These are phyloP conservation scores for Isaurus tuberculatus DNA, from an alignment of 92 coral and sea anemone species.

Conservation along the genomic window DNA sequence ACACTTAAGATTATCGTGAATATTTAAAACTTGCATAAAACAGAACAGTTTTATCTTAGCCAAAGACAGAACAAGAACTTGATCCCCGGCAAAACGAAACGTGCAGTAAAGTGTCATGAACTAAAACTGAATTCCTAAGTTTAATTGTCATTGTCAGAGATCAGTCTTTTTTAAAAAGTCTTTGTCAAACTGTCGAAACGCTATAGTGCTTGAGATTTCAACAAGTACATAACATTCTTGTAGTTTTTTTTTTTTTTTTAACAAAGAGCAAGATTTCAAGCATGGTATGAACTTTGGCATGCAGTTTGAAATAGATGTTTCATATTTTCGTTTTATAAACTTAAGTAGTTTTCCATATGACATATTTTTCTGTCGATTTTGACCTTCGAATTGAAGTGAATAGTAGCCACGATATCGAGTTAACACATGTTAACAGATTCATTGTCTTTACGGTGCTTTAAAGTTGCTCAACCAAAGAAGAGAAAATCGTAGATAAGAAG, in stretches of 20 bases:
- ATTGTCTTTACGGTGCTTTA: background rate
- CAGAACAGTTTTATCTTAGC: too few relatives aligned
- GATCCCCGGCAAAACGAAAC: too few relatives aligned
- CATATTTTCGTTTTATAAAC: background rate
- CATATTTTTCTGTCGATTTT: background rate
- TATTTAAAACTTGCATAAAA: background rate
- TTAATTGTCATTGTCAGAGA: background rate
- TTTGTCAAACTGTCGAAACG: background rate
- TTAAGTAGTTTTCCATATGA: slow-evolving; percentile 43
- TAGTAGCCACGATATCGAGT: background rate
- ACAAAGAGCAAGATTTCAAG: background rate
- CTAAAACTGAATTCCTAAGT: background rate
- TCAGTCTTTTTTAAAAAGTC: background rate
- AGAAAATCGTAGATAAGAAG: background rate
- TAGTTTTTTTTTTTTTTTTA: background rate
- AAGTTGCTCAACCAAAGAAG: background rate
- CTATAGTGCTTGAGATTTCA: slow-evolving; percentile 19
- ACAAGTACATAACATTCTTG: background rate
- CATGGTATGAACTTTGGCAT: slow-evolving; percentile 10
- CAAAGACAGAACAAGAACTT: too few relatives aligned
- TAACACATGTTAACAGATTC: slow-evolving; percentile 12
- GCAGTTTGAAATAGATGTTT: slow-evolving; percentile 19
- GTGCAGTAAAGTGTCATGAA: background rate
- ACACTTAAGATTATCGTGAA: background rate
- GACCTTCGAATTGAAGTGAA: background rate